Conservation (phyloP, 1,140 invertebrate genomes). For the Diorhabda carinulata region DNA sequence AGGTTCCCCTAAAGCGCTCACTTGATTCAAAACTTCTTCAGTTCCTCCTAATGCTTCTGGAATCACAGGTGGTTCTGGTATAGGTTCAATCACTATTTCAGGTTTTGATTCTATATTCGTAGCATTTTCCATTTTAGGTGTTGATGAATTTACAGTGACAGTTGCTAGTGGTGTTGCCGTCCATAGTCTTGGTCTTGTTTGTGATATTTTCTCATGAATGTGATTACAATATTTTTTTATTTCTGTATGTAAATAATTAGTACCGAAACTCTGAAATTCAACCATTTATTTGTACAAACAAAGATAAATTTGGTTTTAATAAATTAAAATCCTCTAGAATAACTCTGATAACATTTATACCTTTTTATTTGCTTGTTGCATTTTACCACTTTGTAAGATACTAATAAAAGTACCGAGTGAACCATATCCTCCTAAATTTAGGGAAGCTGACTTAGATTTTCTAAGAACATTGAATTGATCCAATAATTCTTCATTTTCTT, state of each 20-base stretch:
- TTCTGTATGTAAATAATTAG: neutral
- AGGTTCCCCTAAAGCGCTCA: conserved; percentile 65
- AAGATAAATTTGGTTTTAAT: too few relatives aligned
- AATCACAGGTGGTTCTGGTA: conserved; percentile 48
- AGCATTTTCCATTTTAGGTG: neutral
- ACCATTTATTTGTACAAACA: too few relatives aligned
- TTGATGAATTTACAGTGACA: conserved; percentile 1
- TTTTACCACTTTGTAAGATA: too few relatives aligned
- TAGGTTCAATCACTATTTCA: conserved; percentile 8
- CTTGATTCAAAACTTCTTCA: conserved; percentile 47
- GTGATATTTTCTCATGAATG: conserved; percentile 4
- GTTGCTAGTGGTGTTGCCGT: conserved; percentile 9
- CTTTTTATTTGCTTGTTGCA: too few relatives aligned
- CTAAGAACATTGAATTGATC: too few relatives aligned
- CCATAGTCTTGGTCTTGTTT: conserved; percentile 15
- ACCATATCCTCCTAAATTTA: too few relatives aligned
- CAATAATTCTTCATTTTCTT: too few relatives aligned
- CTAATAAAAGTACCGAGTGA: too few relatives aligned
- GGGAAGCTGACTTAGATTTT: too few relatives aligned
- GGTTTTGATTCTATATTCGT: neutral
- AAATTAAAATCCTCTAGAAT: too few relatives aligned
- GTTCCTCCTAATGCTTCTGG: conserved; percentile 48
- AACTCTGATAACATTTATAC: too few relatives aligned
- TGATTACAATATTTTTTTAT: conserved; percentile 8
- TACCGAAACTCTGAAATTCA: too few relatives aligned